Percentiles rank a stretch among this genome's conserved stretches.
Conservation (phyloP, 2,888 invertebrate species). For the Brassicogethes aeneus region DNA sequence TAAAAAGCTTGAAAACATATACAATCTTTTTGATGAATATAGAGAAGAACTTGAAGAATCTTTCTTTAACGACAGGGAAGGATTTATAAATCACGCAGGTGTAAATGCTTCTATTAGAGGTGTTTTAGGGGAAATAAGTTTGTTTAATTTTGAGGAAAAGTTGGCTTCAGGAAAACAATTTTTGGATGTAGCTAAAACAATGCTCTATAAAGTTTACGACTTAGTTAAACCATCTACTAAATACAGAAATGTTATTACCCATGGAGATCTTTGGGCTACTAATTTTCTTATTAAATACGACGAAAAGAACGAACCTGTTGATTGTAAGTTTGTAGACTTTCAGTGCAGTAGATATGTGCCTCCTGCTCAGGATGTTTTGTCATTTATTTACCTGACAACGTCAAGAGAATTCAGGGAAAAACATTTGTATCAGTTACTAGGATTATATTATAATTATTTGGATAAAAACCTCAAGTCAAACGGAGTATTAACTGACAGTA, state of each 20-base stretch:
- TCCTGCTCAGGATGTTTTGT: constrained; percentile 54
- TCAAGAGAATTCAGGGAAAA: constrained; percentile 24
- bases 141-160: constrained; percentile 24
- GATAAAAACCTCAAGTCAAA: constrained; percentile 24
- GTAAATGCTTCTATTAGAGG: constrained; percentile 26
- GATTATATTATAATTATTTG: constrained; percentile 31
- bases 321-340: constrained; percentile 37
- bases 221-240: constrained; percentile 33
- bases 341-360: constrained; percentile 48
- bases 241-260: constrained; percentile 48
- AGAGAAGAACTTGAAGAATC: constrained; percentile 20
- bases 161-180: constrained; percentile 25
- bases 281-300: constrained; percentile 40
- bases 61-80: constrained; percentile 21
- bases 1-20: constrained; percentile 10
- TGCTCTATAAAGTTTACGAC: constrained; percentile 22
- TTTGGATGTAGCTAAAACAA: constrained; percentile 14
- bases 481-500: constrained; percentile 20
- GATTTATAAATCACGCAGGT: constrained; percentile 20
- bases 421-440: constrained; percentile 26
- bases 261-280: constrained; percentile 56
- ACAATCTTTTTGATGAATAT: constrained; percentile 18
- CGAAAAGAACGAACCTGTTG: constrained; percentile 15
- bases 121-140: constrained; percentile 23
- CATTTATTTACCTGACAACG: constrained; percentile 29